These are phyloP conservation scores for Helleia helle DNA, from an alignment of 2,888 invertebrate species.

Conservation along the genomic window DNA sequence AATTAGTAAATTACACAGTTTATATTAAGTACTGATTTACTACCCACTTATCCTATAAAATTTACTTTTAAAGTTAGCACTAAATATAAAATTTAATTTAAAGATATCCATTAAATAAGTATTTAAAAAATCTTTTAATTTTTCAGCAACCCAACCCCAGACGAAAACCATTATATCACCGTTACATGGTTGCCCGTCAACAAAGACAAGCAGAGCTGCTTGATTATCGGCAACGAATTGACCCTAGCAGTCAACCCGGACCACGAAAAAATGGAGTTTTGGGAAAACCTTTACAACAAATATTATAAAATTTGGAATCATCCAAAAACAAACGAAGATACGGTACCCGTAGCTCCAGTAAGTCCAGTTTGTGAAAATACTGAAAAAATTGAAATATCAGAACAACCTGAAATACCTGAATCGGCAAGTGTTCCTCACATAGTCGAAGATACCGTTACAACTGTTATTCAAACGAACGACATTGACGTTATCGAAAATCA, in stretches of 20 bases:
- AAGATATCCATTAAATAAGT: no score
- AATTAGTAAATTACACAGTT: no score
- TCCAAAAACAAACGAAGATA: slow-evolving; percentile 24
- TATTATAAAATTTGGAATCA: slow-evolving; percentile 57
- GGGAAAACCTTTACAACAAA: slow-evolving; percentile 53
- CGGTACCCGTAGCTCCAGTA: not conserved
- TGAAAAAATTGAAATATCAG: slow-evolving; percentile 1
- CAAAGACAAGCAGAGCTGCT: slow-evolving; percentile 46
- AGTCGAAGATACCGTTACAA: not conserved
- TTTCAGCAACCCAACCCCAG: slow-evolving; percentile 61
- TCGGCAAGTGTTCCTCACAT: not conserved
- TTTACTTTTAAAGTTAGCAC: no score
- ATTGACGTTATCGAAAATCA: not conserved
- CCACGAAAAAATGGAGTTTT: slow-evolving; percentile 56
- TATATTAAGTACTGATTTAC: no score
- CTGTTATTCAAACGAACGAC: not conserved
- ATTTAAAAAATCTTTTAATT: slow-evolving; percentile 11
- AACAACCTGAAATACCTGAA: slow-evolving; percentile 6
- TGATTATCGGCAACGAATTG: slow-evolving; percentile 45
- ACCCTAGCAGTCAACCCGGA: slow-evolving; percentile 42
- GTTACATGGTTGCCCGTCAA: slow-evolving; percentile 56
- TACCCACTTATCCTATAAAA: no score
- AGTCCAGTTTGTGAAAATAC: slow-evolving; percentile 15
- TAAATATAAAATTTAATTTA: no score
- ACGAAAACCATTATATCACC: slow-evolving; percentile 50